A percentile compares a stretch with the other conserved stretches of the same genome.
phyloP scores from a whole-genome alignment of 35 echinoderm and acorn worm species.

The Chiridota heheva region DNA sequence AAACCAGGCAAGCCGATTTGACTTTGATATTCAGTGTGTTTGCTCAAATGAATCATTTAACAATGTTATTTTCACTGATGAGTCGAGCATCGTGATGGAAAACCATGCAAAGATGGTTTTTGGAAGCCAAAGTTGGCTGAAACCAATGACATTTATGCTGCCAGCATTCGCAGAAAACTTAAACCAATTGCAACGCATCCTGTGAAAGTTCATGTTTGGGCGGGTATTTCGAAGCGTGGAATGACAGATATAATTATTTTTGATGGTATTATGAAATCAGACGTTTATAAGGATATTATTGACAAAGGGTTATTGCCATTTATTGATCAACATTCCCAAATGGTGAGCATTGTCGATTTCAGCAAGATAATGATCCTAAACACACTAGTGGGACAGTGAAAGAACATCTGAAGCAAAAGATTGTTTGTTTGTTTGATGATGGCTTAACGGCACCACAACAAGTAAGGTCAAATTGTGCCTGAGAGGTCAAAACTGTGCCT shows the following conservation, averaged over 20 bases:
- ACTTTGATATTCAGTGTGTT: neutral
- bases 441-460: too few relatives aligned
- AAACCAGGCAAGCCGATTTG: neutral
- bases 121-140: slow-evolving; percentile 24
- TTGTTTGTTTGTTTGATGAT: too few relatives aligned
- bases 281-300: slow-evolving; percentile 18
- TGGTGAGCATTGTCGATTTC: slow-evolving; percentile 18
- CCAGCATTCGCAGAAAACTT: neutral
- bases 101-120: slow-evolving; percentile 15
- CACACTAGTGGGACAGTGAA: too few relatives aligned
- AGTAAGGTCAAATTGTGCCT: too few relatives aligned
- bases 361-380: too few relatives aligned
- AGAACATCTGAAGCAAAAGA: too few relatives aligned
- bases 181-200: slow-evolving; percentile 29
- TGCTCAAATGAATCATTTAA: slow-evolving; percentile 16
- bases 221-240: slow-evolving; percentile 34
- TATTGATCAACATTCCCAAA: slow-evolving; percentile 5
- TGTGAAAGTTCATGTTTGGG: slow-evolving; percentile 39
- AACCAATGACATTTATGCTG: slow-evolving; percentile 3
- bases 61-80: slow-evolving; percentile 54
- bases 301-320: neutral
- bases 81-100: slow-evolving; percentile 28
- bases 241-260: slow-evolving; percentile 7
- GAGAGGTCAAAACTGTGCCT: too few relatives aligned
- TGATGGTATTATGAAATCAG: slow-evolving; percentile 46